Base-by-base conservation (phyloP, 2,888 invertebrate genomes). In the Villa cingulata region DNA sequence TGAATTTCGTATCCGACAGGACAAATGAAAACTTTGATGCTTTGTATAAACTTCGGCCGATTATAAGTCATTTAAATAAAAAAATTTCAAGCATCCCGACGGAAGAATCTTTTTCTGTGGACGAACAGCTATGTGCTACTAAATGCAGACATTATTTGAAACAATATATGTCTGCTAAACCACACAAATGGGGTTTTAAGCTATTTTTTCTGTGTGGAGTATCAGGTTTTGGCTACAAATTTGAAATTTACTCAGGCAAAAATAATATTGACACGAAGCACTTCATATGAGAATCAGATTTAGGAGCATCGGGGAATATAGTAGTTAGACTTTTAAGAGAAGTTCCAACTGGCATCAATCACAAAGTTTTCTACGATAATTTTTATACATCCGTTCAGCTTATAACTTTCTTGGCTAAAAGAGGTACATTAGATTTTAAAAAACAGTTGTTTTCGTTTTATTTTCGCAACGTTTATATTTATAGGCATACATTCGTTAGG, bases 201-300 rank as follows among this genome's bases (percentile, higher is more conserved):
- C 44, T 55, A 27, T 55, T 45, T 47, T 53, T 57, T 23, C 48
- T 58, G 10, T 53, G 57, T 43, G 58, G 57, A 41, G 49, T 46
- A 32, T 53, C 50, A 32, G 57, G 55, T 14, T 55, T 51, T 45
- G 48, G 51, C 16, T 57, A 56, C 46, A 50, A 52, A 45, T 47
- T 54, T 46, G 51, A 54, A 37, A 40, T 47, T 27, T 48, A 51
- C 36, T 43, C 50, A 32, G 54, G 50, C 10, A 48, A 49, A 41
- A 53, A 53, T 48, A 47, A 51, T 23, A 27, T 37, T 14, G 34
- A 10, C 7, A 48, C 49, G 56, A 55, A 58, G 45, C 23, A 16
- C 2, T 17, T 16, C n/a, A 4, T 12, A 4, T 20, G 12, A 19
- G 41, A 49, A 36, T 15, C 40, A 41, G 42, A 50, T 45, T 34